Evolutionary conservation across 2,888 invertebrate species (phyloP).

Genomic region (Monochamus alternatus): DNA sequence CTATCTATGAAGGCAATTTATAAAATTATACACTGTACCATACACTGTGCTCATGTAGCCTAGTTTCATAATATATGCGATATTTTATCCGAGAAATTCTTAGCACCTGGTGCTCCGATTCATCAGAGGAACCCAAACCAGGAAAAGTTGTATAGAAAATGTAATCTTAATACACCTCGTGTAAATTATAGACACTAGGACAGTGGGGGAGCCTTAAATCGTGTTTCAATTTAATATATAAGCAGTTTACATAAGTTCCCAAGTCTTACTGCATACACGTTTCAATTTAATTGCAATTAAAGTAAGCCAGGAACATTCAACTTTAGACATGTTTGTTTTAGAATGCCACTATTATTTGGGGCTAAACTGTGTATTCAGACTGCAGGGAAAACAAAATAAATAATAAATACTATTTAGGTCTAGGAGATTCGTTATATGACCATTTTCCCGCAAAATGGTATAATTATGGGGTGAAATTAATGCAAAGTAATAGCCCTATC

Average conservation of each 20-base stretch:
- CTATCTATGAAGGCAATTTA: background rate
- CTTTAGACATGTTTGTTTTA: background rate
- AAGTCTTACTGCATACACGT: background rate
- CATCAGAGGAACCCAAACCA: background rate
- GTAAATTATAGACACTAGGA: background rate
- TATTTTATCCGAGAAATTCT: conserved; percentile 9
- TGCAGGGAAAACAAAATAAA: no score
- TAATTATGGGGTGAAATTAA: no score
- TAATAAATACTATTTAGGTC: no score
- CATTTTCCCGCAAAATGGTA: no score
- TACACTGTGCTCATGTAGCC: background rate
- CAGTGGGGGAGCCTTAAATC: no score
- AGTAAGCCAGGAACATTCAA: conserved; percentile 4
- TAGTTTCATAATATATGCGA: conserved; percentile 16
- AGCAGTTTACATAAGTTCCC: background rate
- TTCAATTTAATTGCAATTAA: background rate
- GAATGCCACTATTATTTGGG: background rate
- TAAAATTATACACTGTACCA: background rate
- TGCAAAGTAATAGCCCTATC: no score
- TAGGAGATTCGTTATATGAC: no score
- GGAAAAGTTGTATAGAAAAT: background rate
- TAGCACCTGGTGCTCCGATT: conserved; percentile 10
- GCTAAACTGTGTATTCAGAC: background rate
- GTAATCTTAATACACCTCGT: conserved; percentile 3
- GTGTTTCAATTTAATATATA: background rate